Percentiles rank a stretch among this genome's conserved stretches.
Conservation (phyloP, 2,797 vertebrate species). For the Lates japonicus region DNA sequence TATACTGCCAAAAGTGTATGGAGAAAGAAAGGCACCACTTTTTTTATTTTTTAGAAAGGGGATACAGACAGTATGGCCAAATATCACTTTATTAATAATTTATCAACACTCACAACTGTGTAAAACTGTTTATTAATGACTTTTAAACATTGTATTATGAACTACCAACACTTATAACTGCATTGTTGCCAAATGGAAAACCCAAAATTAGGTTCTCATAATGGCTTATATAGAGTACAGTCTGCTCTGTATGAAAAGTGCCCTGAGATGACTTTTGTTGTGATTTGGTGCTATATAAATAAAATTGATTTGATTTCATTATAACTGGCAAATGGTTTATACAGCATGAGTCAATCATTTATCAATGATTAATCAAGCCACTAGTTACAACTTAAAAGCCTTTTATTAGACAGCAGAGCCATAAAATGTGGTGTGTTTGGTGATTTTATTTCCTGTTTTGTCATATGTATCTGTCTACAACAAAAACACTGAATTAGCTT, state of each 20-base stretch:
- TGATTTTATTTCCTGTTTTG: neutral
- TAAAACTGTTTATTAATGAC: neutral
- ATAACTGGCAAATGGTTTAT: neutral
- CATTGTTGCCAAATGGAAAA: neutral
- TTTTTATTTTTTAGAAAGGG: too few species aligned
- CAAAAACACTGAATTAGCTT: neutral
- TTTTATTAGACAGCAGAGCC: neutral
- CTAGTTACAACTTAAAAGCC: neutral
- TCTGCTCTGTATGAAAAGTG: too few species aligned
- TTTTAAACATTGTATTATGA: neutral
- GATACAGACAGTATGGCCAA: neutral
- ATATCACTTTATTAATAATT: neutral
- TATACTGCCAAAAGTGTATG: neutral
- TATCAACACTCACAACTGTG: neutral
- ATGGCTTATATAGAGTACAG: neutral
- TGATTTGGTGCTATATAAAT: too few species aligned
- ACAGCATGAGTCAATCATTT: neutral
- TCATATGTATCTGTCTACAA: neutral
- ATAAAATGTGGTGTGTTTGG: neutral
- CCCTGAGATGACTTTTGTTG: too few species aligned
- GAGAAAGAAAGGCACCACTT: neutral
- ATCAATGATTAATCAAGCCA: neutral
- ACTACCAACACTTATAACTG: neutral
- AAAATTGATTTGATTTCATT: too few species aligned
- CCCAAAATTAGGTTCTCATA: neutral